Conservation (phyloP, 2,888 invertebrate species). For the Lomographa bimaculata region DNA sequence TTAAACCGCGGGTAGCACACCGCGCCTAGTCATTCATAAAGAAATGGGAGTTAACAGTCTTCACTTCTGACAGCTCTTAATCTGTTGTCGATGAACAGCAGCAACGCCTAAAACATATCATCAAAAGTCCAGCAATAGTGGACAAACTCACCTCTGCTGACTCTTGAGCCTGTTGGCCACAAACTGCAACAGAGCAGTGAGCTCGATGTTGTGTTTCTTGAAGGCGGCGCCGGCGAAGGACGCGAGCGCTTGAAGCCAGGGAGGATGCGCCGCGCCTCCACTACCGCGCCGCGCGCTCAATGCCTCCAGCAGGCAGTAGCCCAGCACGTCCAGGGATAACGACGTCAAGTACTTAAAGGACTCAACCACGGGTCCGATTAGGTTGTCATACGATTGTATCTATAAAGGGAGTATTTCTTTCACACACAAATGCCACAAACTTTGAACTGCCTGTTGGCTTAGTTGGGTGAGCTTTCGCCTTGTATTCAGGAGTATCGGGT, state of each 20-base stretch:
- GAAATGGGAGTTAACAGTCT: too few relatives aligned
- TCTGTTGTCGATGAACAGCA: too few relatives aligned
- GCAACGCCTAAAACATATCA: too few relatives aligned
- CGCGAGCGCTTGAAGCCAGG: slow-evolving; percentile 97
- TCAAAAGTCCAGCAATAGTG: too few relatives aligned
- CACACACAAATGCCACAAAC: too few relatives aligned
- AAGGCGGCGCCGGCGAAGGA: slow-evolving; percentile 98
- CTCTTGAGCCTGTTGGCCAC: slow-evolving; percentile 98
- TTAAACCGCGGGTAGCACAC: too few relatives aligned
- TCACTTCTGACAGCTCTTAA: too few relatives aligned
- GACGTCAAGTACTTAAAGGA: slow-evolving; percentile 97
- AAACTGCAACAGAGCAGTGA: slow-evolving; percentile 97
- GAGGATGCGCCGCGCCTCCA: slow-evolving; percentile 92
- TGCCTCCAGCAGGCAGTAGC: slow-evolving; percentile 97
- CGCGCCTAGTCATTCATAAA: too few relatives aligned
- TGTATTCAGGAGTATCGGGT: too few relatives aligned
- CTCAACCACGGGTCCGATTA: slow-evolving; percentile 98
- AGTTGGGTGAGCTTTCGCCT: too few relatives aligned
- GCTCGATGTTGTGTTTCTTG: slow-evolving; percentile 98
- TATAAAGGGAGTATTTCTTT: slow-evolving; percentile 75
- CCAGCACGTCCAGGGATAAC: slow-evolving; percentile 97
- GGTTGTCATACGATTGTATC: slow-evolving; percentile 96
- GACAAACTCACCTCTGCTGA: slow-evolving; percentile 94
- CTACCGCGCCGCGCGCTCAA: slow-evolving; percentile 83
- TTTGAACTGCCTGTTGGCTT: too few relatives aligned